phyloP scores from a whole-genome alignment of 2,888 invertebrate species.

The Lepidochrysops patricia region DNA sequence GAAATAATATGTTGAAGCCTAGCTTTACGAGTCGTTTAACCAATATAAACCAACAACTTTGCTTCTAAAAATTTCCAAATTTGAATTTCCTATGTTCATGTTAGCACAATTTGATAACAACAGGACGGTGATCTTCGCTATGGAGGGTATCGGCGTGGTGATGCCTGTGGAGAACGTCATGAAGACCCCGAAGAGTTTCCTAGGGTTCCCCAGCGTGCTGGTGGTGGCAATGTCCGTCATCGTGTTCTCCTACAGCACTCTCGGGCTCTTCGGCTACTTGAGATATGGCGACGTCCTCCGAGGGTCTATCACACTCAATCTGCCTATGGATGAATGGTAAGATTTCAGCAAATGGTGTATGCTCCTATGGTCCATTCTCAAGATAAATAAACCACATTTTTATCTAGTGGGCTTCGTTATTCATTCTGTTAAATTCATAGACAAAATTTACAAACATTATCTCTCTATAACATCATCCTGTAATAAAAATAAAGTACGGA shows the following conservation, averaged over 20 bases:
- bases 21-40: too few species aligned
- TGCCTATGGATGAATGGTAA: slow-evolving; percentile 79
- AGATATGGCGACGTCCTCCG: slow-evolving; percentile 82
- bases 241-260: slow-evolving; percentile 82
- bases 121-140: slow-evolving; percentile 95
- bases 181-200: slow-evolving; percentile 85
- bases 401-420: too few species aligned
- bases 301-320: slow-evolving; percentile 89
- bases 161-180: slow-evolving; percentile 95
- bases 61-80: too few species aligned
- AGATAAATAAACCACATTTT: too few species aligned
- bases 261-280: slow-evolving; percentile 93
- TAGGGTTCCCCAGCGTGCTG: slow-evolving; percentile 87
- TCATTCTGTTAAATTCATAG: too few species aligned
- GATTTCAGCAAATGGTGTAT: not conserved
- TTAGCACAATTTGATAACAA: slow-evolving; percentile 20
- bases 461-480: too few species aligned
- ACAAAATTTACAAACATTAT: too few species aligned
- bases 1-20: too few species aligned
- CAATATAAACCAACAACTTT: too few species aligned
- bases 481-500: too few species aligned
- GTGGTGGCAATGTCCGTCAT: slow-evolving; percentile 90
- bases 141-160: slow-evolving; percentile 95
- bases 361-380: not conserved
- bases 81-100: too few species aligned